Conservation (phyloP, 2,113 vertebrate species). For the Columba janthina region DNA sequence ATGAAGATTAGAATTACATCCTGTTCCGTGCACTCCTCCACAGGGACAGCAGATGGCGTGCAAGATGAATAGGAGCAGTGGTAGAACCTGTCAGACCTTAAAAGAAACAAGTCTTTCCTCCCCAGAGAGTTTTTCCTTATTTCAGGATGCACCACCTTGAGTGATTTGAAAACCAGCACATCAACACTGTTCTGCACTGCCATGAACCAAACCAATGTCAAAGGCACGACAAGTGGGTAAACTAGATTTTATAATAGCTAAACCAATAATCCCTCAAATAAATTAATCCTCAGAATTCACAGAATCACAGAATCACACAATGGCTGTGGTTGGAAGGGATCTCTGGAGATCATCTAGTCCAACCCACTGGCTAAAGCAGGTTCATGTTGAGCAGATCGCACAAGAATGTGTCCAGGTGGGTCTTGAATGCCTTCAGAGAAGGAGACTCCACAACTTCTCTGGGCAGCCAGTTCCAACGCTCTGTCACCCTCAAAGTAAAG, state of each 20-base stretch:
- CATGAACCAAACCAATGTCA: neutral
- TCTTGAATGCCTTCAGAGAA: no score
- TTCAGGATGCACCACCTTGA: neutral
- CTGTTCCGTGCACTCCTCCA: neutral
- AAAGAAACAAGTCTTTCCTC: neutral
- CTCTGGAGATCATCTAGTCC: no score
- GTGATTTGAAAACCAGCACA: neutral
- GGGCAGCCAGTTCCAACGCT: no score
- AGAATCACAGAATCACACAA: no score
- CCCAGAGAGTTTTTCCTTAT: neutral
- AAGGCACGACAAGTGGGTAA: neutral
- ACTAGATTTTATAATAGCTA: neutral
- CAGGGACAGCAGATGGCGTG: neutral
- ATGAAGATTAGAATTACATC: neutral
- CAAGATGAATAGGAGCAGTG: neutral
- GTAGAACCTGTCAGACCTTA: neutral
- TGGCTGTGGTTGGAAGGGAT: no score
- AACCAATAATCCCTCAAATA: neutral
- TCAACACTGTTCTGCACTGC: neutral
- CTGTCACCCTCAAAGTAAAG: no score
- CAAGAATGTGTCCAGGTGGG: no score
- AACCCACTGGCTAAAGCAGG: no score
- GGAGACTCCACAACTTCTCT: no score
- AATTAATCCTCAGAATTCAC: neutral
- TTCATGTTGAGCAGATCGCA: no score